Base-by-base conservation (phyloP, 2,797 vertebrate genomes). In the Smutsia temminckii region DNA sequence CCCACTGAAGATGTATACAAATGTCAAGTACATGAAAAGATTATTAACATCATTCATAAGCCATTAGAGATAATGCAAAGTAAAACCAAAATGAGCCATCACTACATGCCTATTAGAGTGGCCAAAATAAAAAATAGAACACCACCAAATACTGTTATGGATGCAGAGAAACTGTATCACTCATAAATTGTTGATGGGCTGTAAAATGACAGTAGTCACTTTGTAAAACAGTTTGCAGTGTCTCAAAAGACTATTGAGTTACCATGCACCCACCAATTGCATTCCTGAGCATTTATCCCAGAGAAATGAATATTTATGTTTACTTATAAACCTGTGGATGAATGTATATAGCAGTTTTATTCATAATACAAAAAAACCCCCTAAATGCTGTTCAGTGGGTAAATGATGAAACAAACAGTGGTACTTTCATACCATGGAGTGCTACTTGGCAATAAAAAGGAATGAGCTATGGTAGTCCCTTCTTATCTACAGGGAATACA, bases 291-390 rank as follows among this genome's bases (percentile, higher is more conserved):
- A 68, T 64, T 85, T 91, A 85, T 32, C 17, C 23, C 66, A 93
- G 74, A 84, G 69, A 71, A 96, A 51, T 55, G 40, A 88, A 91
- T 84, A 49, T 85, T 92, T 64, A 68, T 59, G 13, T 83, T 83
- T 89, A 55, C 9, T 42, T 12, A 49, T 61, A 87, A 55, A 64
- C 42, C 18, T 72, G 12, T 49, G 25, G 6, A 5, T 87, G 68
- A 68, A 74, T 66, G 66, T 74, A 51, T 55, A 14, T n/a, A 72
- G 57, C 63, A 81, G 7, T 85, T 49, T 85, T 64, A 84, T 79
- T 84, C 66, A 25, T 83, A 46, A 34, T 78, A 94, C 49, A 49
- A 27, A 34, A 85, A 85, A 66, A 32, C 85, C 89, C 84, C 1
- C 20, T 29, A 72, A 23, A 23, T 88, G 55, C 18, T 16, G 3